Evolutionary conservation across 1,140 invertebrate genomes (phyloP).

Genomic region (Heliconius congener): DNA sequence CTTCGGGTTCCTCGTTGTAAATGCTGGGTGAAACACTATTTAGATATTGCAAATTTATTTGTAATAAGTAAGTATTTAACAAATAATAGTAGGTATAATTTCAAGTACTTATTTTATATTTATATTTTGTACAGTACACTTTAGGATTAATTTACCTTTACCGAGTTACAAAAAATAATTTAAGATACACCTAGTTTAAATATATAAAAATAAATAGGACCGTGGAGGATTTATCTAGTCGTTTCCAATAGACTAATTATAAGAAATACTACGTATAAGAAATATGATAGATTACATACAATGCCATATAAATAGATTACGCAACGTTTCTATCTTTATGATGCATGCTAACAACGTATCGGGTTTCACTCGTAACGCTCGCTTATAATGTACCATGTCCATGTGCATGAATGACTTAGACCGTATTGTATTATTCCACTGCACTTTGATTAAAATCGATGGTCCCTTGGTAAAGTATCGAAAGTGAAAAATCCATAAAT

Average conservation of each 20-base stretch:
- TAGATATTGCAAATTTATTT: not conserved
- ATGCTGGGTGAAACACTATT: not conserved
- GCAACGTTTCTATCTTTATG: not conserved
- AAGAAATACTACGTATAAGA: not conserved
- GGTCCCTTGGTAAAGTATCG: no score
- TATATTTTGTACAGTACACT: no score
- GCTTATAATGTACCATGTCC: not conserved
- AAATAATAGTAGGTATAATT: not conserved
- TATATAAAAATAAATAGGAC: not conserved
- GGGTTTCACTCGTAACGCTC: not conserved
- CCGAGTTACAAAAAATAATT: no score
- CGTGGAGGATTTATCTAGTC: not conserved
- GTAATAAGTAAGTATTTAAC: not conserved
- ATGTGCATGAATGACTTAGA: not conserved
- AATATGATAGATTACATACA: conserved; percentile 1
- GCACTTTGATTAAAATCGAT: not conserved
- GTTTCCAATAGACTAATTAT: not conserved
- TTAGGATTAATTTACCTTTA: no score
- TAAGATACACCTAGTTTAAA: no score
- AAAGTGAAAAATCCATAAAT: no score
- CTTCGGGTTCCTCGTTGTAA: conserved; percentile 1
- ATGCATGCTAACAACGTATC: not conserved
- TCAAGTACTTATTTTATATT: not conserved
- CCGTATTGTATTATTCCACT: not conserved
- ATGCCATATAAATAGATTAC: not conserved